phyloP scores from a whole-genome alignment of 2,888 invertebrate genomes.

The Pammene aurita region DNA sequence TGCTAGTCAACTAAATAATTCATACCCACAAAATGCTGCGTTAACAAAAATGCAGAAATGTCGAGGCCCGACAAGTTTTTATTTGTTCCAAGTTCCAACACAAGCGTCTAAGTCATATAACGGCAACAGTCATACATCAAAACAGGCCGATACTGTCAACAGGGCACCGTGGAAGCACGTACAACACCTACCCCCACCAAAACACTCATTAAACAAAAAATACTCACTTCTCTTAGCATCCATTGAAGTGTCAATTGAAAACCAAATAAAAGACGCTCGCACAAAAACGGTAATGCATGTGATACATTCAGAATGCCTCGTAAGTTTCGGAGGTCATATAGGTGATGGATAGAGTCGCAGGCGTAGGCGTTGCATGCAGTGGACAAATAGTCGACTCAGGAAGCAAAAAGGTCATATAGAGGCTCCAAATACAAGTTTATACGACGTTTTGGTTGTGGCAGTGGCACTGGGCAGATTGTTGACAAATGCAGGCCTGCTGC shows the following conservation, averaged over 20 bases:
- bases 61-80: not conserved
- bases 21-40: too few species aligned
- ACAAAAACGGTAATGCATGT: slow-evolving; percentile 18
- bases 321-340: slow-evolving; percentile 8
- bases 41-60: not conserved
- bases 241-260: not conserved
- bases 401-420: not conserved
- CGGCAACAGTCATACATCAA: slow-evolving; percentile 43
- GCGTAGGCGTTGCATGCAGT: slow-evolving; percentile 43
- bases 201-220: not conserved
- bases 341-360: slow-evolving; percentile 43
- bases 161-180: slow-evolving; percentile 28
- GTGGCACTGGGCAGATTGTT: slow-evolving; percentile 41
- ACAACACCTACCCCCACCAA: slow-evolving; percentile 23
- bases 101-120: slow-evolving; percentile 16
- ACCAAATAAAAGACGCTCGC: not conserved
- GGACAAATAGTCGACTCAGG: slow-evolving; percentile 40
- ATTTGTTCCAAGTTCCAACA: slow-evolving; percentile 20
- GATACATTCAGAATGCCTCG: slow-evolving; percentile 1
- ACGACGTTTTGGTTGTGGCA: not conserved
- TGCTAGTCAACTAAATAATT: too few species aligned
- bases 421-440: not conserved
- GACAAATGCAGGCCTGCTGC: slow-evolving; percentile 42
- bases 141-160: slow-evolving; percentile 41
- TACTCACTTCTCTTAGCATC: not conserved